Evolutionary conservation across 2,888 invertebrate species (phyloP), one percentile per base, ranked within the genome.

Genomic region (Torymus texanus): DNA sequence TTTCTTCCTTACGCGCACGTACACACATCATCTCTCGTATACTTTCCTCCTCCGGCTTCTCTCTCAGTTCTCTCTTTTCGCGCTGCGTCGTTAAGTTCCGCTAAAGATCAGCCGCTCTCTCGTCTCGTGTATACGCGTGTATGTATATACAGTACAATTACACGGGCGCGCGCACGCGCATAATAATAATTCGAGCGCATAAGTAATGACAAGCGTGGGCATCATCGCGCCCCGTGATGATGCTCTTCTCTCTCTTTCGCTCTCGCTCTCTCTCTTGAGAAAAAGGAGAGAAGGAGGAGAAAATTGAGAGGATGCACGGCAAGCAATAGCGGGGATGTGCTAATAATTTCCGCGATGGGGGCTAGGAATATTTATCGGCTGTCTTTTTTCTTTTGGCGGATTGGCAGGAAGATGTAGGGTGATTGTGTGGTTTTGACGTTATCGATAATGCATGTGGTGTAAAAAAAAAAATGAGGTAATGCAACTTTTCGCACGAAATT

Each of bases 161-260:
- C n/a, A n/a, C 56, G 21, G 50, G 62, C 59, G n/a, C 21, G 24
- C 55, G 53, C 41, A 59, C 16, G 66, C 67, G 61, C 62, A 67
- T 66, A 68, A 77, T 76, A 80, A 80, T 73, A 72, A 76, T 76
- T 76, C 76, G 80, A 80, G 76, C 62, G 76, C 77, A 77, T 77
- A 77, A 74, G 77, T 80, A 80, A 80, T 74, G 77, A 77, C 77
- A 80, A 80, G 80, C 73, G 76, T 75, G 72, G 72, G 72, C 72
- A 75, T 41, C 41, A 41, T 75, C 66, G 75, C 53, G 62, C 50
- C 21, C 21, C 21, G 21, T 21, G 21, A 21, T 21, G 21, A 21
- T 21, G 1, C 21, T 21, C 21, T 21, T 2, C 2, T 2, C 21
- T 21, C 21, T 21, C 21, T 21, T 2, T 21, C 21, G 21, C 21